Percentiles rank a stretch among this genome's conserved stretches.
phyloP scores from a whole-genome alignment of 2,888 invertebrate species.

The Boloria euphrosyne region DNA sequence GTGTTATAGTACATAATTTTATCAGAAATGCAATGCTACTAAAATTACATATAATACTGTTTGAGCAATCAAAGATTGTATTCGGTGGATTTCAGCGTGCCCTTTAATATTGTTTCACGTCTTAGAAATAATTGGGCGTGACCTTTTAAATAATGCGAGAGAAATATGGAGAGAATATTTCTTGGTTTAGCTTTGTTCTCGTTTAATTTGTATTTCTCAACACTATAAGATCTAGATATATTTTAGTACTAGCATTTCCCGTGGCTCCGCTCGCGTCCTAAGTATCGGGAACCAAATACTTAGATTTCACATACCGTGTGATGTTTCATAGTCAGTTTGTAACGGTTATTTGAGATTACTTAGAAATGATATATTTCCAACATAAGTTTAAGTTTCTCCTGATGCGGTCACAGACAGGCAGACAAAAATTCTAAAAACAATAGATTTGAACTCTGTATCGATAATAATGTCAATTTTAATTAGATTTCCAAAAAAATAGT shows the following conservation, averaged over 20 bases:
- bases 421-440: too few species aligned
- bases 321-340: too few species aligned
- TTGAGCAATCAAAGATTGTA: constrained; percentile 14
- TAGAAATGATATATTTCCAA: too few species aligned
- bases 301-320: too few species aligned
- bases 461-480: too few species aligned
- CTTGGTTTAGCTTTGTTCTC: constrained; percentile 12
- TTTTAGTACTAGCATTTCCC: not conserved
- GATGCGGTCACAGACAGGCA: too few species aligned
- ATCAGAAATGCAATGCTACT: not conserved
- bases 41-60: constrained; percentile 1
- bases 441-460: too few species aligned
- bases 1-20: not conserved
- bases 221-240: not conserved
- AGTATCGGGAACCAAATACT: too few species aligned
- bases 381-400: too few species aligned
- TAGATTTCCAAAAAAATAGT: too few species aligned
- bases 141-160: constrained; percentile 30
- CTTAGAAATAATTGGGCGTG: constrained; percentile 29
- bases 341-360: too few species aligned
- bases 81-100: constrained; percentile 13
- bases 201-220: constrained; percentile 13
- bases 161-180: constrained; percentile 27
- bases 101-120: constrained; percentile 31
- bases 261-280: too few species aligned